Conservation (phyloP, 2,888 invertebrate genomes). For the Smittia aterrima region DNA sequence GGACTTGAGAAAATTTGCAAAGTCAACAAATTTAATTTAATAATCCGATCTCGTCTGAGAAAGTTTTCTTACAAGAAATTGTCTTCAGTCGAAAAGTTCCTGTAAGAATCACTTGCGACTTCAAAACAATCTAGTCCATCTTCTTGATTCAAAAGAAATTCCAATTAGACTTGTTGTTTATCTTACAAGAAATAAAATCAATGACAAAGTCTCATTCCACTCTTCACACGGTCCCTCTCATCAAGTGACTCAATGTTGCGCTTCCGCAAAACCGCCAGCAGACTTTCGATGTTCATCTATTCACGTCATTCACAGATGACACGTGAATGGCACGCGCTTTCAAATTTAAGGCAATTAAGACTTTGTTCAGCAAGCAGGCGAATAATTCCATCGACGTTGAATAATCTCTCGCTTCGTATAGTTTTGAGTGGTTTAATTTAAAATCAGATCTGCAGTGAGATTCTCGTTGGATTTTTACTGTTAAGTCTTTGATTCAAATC, state of each 20-base stretch:
- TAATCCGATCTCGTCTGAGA: too few relatives aligned
- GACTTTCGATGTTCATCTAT: not conserved
- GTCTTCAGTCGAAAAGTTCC: too few relatives aligned
- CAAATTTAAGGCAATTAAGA: constrained; percentile 36
- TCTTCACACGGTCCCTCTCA: not conserved
- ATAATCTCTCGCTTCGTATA: not conserved
- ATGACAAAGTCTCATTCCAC: not conserved
- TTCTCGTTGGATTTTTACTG: not conserved
- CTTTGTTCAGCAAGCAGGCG: not conserved
- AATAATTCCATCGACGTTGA: not conserved
- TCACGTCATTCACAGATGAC: constrained; percentile 11
- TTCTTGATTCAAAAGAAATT: too few relatives aligned
- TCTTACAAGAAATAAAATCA: too few relatives aligned
- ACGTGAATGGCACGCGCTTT: constrained; percentile 34
- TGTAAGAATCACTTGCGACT: not conserved
- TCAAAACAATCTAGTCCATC: not conserved
- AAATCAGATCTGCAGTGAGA: not conserved
- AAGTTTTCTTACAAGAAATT: too few relatives aligned
- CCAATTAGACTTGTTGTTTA: too few relatives aligned
- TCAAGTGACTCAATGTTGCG: not conserved
- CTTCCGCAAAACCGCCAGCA: constrained; percentile 18
- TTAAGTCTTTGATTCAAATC: not conserved
- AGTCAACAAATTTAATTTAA: too few relatives aligned
- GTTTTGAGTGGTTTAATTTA: not conserved
- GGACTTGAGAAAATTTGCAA: too few relatives aligned